These are phyloP conservation scores for Hydropsyche tenuis DNA, from an alignment of 1,140 invertebrate genomes.

Conservation along the genomic window DNA sequence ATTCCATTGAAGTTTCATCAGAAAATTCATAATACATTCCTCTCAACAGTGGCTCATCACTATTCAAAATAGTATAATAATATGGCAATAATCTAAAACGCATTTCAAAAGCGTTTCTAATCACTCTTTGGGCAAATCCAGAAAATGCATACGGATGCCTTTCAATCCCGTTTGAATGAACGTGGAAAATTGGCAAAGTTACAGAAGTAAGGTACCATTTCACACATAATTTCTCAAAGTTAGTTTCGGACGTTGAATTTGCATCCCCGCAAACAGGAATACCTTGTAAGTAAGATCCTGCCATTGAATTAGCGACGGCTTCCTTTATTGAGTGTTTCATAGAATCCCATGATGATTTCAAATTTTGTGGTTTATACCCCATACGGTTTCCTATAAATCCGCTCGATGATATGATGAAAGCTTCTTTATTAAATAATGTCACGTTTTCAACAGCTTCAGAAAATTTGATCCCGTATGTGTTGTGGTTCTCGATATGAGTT, in stretches of 20 bases:
- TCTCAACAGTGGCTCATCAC: constrained; percentile 51
- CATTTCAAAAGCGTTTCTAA: constrained; percentile 44
- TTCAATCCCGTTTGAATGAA: constrained; percentile 47
- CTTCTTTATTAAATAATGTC: background rate
- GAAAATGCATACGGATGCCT: constrained; percentile 52
- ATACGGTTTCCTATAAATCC: constrained; percentile 15
- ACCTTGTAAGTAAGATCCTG: constrained; percentile 48
- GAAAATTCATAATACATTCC: constrained; percentile 57
- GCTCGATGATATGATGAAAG: constrained; percentile 42
- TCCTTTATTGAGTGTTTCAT: constrained; percentile 50
- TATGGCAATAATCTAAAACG: constrained; percentile 51
- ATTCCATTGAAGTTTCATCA: constrained; percentile 49
- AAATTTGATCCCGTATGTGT: constrained; percentile 40
- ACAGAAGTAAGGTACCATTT: constrained; percentile 55
- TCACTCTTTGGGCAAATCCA: constrained; percentile 39
- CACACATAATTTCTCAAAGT: constrained; percentile 49
- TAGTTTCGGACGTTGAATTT: background rate
- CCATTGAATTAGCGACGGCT: constrained; percentile 52
- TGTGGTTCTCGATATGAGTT: constrained; percentile 39
- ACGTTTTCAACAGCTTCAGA: constrained; percentile 30
- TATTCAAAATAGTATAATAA: constrained; percentile 52
- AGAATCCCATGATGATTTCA: constrained; percentile 48
- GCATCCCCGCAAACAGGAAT: constrained; percentile 47
- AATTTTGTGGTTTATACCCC: constrained; percentile 46
- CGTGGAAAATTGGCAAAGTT: constrained; percentile 53